These are phyloP conservation scores for Desoria tigrina DNA, from an alignment of 2,888 invertebrate genomes.

Conservation along the genomic window DNA sequence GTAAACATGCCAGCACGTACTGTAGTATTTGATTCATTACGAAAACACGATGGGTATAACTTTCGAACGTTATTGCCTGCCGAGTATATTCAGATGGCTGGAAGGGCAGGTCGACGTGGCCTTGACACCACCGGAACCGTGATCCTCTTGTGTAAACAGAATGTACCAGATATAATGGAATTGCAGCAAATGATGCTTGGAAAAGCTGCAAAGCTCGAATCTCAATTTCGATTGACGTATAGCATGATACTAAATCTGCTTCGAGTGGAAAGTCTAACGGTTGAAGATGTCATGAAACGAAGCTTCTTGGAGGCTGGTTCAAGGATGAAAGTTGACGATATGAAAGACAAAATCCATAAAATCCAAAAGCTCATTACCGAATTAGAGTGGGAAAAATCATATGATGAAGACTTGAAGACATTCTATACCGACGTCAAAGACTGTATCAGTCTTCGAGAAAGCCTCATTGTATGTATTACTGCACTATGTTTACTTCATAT, in stretches of 20 bases:
- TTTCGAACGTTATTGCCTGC: slow-evolving; percentile 79
- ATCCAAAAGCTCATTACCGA: slow-evolving; percentile 61
- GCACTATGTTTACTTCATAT: neutral
- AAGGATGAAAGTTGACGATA: slow-evolving; percentile 64
- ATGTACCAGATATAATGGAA: slow-evolving; percentile 71
- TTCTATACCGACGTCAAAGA: slow-evolving; percentile 69
- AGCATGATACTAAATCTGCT: slow-evolving; percentile 88
- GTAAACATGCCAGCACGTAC: slow-evolving; percentile 99
- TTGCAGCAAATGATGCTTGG: slow-evolving; percentile 83
- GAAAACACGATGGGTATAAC: slow-evolving; percentile 85
- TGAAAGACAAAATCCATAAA: slow-evolving; percentile 66
- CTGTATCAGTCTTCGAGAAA: slow-evolving; percentile 65
- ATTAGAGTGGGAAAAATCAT: slow-evolving; percentile 60
- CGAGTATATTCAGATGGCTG: slow-evolving; percentile 99
- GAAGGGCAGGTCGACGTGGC: slow-evolving; percentile 91
- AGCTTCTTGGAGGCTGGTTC: slow-evolving; percentile 74
- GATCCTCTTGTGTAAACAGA: slow-evolving; percentile 81
- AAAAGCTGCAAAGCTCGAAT: slow-evolving; percentile 79
- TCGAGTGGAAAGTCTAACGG: slow-evolving; percentile 79
- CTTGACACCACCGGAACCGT: slow-evolving; percentile 93
- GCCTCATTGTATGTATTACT: slow-evolving; percentile 59
- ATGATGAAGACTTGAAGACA: slow-evolving; percentile 65
- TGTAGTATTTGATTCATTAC: slow-evolving; percentile 89
- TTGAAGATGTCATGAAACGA: slow-evolving; percentile 93
- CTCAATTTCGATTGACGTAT: slow-evolving; percentile 94